Conservation (phyloP, 2,113 vertebrate genomes). For the Sialia sialis region DNA sequence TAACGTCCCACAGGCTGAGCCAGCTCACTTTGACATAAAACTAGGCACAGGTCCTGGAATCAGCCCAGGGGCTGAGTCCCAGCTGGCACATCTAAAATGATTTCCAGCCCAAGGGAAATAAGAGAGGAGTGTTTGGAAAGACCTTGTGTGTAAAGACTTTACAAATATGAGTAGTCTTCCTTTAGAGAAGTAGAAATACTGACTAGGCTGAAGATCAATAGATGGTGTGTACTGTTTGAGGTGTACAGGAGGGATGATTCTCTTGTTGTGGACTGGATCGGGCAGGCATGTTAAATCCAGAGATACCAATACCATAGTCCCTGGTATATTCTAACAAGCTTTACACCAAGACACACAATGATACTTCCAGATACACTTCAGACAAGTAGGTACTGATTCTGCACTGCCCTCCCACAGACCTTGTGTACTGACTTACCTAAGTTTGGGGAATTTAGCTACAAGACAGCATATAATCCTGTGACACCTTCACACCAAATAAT, state of each 20-base stretch:
- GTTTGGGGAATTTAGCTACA: not conserved
- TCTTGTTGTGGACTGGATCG: not conserved
- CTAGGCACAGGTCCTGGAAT: slow-evolving; percentile 18
- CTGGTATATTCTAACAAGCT: not conserved
- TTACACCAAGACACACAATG: not conserved
- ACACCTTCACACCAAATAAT: not conserved
- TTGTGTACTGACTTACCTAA: not conserved
- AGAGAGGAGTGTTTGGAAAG: slow-evolving; percentile 9
- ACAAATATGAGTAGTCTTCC: not conserved
- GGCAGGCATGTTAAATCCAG: not conserved
- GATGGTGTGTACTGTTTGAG: not conserved
- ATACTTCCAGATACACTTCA: not conserved
- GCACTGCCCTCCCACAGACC: not conserved
- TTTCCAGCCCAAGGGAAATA: not conserved
- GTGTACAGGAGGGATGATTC: not conserved
- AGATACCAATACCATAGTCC: not conserved
- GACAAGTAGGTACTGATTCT: not conserved
- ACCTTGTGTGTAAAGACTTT: not conserved
- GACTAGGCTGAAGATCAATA: not conserved
- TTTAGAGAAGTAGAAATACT: not conserved
- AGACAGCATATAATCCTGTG: not conserved
- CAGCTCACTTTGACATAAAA: not conserved
- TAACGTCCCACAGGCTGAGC: not conserved
- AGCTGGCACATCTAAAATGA: slow-evolving; percentile 47
- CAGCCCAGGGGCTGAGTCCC: slow-evolving; percentile 12